A percentile compares a stretch with the other conserved stretches of the same genome.
Conservation (phyloP, 2,797 vertebrate species). For the Microtus californicus region DNA sequence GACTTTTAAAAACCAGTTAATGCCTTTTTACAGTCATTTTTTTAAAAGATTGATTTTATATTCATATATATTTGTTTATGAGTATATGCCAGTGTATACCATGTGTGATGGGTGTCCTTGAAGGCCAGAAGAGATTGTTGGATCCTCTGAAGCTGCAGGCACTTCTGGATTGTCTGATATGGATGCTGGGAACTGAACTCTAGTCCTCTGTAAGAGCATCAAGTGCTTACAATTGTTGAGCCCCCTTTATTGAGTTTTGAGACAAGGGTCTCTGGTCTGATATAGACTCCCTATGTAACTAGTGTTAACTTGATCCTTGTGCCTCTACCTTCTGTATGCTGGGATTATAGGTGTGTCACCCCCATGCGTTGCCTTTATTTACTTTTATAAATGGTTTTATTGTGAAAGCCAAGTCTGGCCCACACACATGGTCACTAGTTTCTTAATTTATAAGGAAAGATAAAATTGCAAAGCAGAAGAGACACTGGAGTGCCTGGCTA, state of each 20-base stretch:
- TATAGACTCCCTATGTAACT: neutral
- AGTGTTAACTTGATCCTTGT: neutral
- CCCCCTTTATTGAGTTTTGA: neutral
- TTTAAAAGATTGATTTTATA: neutral
- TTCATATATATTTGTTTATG: neutral
- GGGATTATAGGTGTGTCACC: neutral
- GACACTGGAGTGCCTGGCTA: neutral
- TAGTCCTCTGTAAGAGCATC: neutral
- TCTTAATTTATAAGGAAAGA: slow-evolving; percentile 51
- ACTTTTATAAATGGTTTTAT: neutral
- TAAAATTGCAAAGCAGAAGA: neutral
- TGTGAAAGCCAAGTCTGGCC: neutral
- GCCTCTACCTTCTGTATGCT: neutral
- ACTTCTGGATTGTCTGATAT: neutral
- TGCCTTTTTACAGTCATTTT: neutral
- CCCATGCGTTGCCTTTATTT: neutral
- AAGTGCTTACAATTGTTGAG: neutral
- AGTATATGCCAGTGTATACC: neutral
- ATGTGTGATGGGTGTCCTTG: neutral
- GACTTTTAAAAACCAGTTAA: slow-evolving; percentile 14
- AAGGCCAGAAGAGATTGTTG: neutral
- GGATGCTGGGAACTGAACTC: neutral
- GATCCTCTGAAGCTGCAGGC: neutral
- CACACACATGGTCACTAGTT: neutral
- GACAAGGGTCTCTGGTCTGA: neutral